These are phyloP conservation scores for Orthonevra nobilis DNA, from an alignment of 2,888 invertebrate species.

Conservation along the genomic window DNA sequence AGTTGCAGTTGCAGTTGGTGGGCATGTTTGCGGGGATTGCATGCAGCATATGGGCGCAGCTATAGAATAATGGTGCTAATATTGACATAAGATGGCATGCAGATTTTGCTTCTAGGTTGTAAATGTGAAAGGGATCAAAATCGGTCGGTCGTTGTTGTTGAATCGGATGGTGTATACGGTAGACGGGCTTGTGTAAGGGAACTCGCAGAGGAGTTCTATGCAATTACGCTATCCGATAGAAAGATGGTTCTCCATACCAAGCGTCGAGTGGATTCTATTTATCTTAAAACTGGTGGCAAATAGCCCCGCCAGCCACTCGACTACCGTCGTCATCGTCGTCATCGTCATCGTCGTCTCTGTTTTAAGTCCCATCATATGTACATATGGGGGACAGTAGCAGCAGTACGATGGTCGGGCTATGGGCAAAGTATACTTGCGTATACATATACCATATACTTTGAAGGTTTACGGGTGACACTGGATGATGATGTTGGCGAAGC, in stretches of 20 bases:
- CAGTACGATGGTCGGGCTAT: conserved; percentile 12
- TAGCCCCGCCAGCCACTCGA: conserved; percentile 57
- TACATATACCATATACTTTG: no score
- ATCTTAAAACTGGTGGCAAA: conserved; percentile 71
- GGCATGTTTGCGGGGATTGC: conserved; percentile 5
- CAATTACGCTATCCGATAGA: conserved; percentile 64
- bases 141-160: conserved; percentile 21
- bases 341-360: background rate
- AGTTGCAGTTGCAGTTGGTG: no score
- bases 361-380: conserved; percentile 1
- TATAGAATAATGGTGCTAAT: conserved; percentile 60
- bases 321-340: conserved; percentile 35
- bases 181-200: background rate
- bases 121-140: conserved; percentile 41
- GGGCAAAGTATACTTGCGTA: conserved; percentile 38
- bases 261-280: conserved; percentile 74
- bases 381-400: background rate
- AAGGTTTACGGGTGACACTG: conserved; percentile 21
- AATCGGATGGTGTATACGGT: no score
- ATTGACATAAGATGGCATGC: conserved; percentile 61
- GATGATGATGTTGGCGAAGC: conserved; percentile 28
- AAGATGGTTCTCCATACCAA: conserved; percentile 62
- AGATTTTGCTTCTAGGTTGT: conserved; percentile 43
- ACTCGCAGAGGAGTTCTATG: conserved; percentile 34
- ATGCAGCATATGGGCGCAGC: conserved; percentile 4